Percentiles rank a stretch among this genome's conserved stretches.
Conservation (phyloP, 2,888 invertebrate species). For the Drosophila maculinotata region DNA sequence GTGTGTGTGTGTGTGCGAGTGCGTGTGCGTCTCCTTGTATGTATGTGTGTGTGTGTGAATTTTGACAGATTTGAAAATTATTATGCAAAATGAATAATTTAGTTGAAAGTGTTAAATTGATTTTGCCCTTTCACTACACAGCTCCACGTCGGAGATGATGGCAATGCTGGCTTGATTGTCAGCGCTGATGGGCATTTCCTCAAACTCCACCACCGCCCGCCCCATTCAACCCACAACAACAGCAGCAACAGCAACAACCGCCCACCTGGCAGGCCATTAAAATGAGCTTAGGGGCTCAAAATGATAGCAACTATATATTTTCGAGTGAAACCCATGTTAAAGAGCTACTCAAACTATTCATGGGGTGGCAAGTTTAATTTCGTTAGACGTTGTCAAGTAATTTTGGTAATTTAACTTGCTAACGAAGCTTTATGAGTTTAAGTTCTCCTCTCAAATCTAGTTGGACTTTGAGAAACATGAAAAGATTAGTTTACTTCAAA, state of each 20-base stretch:
- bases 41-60: constrained; percentile 56
- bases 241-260: not conserved
- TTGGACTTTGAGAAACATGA: not conserved
- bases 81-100: constrained; percentile 83
- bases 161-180: constrained; percentile 43
- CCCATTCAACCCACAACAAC: not conserved
- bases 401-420: constrained; percentile 18
- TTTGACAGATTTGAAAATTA: constrained; percentile 83
- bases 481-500: not conserved
- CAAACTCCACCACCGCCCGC: not conserved
- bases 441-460: not conserved
- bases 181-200: constrained; percentile 57
- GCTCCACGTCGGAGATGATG: constrained; percentile 56
- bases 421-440: constrained; percentile 6
- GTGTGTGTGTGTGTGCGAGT: constrained; percentile 17
- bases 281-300: constrained; percentile 45
- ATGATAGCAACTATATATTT: constrained; percentile 45
- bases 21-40: constrained; percentile 33
- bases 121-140: constrained; percentile 74
- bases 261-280: constrained; percentile 50
- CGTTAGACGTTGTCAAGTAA: constrained; percentile 14
- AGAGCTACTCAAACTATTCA: constrained; percentile 17
- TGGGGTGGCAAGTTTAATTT: constrained; percentile 1
- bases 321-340: constrained; percentile 25
- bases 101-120: constrained; percentile 83